Base-by-base conservation (phyloP, 2,888 invertebrate species). In the Bedellia somnulentella region DNA sequence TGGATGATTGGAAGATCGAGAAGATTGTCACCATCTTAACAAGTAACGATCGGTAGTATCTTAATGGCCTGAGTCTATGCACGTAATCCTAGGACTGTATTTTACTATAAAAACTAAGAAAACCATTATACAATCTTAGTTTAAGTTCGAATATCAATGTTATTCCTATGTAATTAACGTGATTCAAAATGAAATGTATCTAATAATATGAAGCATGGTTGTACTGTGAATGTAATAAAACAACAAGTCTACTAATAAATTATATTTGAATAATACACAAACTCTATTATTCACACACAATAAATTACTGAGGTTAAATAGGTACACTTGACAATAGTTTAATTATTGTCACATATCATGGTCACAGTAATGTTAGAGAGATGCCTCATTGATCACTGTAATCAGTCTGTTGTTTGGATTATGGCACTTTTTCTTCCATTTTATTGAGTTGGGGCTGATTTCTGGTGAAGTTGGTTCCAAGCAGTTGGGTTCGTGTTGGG, bases 321-420 rank as follows among this genome's bases (percentile, higher is more conserved):
- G 63, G 67, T 63, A 63, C 62, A 57, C 58, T 62, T 64, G 43
- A 39, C 37, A 42, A 43, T 48, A 24, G 22, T 29, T 15, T 24
- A 30, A 24, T 30, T 30, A 30, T 30, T 30, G 30, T 30, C 30
- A 25, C 18, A 24, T 24, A 18, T 9, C 5, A 18, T 18, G 9
- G 9, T 12, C 5, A 8, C 16, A 29, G 12, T 18, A 27, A 18
- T 48, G n/a, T 64, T 57, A 82, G 48, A 82, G 77, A 37, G 82
- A 81, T 38, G 85, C 86, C 56, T 87, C 87, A 55, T 87, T 87
- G 57, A 87, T 87, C 58, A 87, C 87, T 44, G 86, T 86, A 43
- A 87, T 87, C 49, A 85, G 80, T 58, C 87, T 78, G 53, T 80
- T 83, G 46, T 78, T 80, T 29, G 79, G 40, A 54, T 70, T 68